Evolutionary conservation across 1,140 invertebrate genomes (phyloP), one percentile per base, ranked within the genome.

Genomic region (Lithobius niger): DNA sequence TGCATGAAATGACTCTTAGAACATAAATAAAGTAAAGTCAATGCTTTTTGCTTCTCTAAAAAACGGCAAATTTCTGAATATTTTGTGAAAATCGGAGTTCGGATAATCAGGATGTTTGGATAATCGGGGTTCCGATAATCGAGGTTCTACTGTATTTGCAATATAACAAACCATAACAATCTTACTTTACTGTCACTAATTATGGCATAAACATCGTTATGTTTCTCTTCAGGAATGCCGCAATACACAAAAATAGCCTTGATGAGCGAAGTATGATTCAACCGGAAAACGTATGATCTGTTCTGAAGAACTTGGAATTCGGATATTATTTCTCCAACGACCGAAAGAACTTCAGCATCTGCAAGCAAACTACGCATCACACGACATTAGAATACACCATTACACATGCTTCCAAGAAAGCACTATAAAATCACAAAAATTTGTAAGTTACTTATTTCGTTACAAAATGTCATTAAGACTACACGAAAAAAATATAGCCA

Each of bases 261-360:
- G 18, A 96, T 63, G 6, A 97, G 65, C 13, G 77, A 80, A 0
- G 82, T 83, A 66, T 96, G 92, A 68, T 92, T 94, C 18, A 97
- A 66, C 48, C 82, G 77, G 55, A 95, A 78, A 16, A 77, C 73
- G 53, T 86, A 83, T 68, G 82, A 82, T 43, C 80, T 76, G 36
- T 80, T 78, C 45, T 77, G 71, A 1, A 86, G 65, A 21, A 74
- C 72, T 0, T 83, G 79, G 60, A 91, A 76, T 64, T 84, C 79
- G 53, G 78, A 78, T 31, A 86, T 76, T 13, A 91, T 79, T 71
- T 92, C 84, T 71, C 80, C 80, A 0, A 82, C 77, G 24, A 89
- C 74, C 10, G 77, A 78, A n/a, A 93, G 70, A 0, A 94, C 66
- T 67, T 96, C 91, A 1, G 86, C 88, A 70, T 95, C 91, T 16